Evolutionary conservation across 2,888 invertebrate species (phyloP).

Genomic region (Drosophila algonquin): DNA sequence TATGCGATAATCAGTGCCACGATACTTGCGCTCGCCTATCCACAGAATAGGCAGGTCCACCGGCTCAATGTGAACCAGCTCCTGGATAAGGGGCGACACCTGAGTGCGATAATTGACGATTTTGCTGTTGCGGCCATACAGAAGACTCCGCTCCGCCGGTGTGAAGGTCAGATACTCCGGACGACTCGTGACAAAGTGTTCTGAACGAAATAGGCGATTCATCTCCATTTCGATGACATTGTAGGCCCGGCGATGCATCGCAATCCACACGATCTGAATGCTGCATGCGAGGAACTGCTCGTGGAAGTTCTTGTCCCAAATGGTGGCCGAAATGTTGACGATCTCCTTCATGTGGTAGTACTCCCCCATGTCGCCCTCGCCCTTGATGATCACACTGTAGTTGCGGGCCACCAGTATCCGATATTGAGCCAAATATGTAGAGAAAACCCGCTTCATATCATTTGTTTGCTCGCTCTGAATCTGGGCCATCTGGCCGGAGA

Average conservation of each 20-base stretch:
- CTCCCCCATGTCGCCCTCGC: constrained; percentile 71
- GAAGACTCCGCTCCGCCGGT: constrained; percentile 69
- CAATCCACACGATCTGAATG: constrained; percentile 82
- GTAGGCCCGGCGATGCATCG: constrained; percentile 80
- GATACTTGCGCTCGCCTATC: constrained; percentile 82
- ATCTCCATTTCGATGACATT: constrained; percentile 81
- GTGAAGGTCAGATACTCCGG: constrained; percentile 67
- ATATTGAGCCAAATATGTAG: constrained; percentile 79
- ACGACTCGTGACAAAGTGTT: constrained; percentile 76
- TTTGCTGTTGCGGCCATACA: constrained; percentile 78
- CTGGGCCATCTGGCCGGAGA: constrained; percentile 67
- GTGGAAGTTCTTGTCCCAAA: constrained; percentile 75
- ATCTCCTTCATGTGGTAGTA: constrained; percentile 79
- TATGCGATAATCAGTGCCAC: constrained; percentile 80
- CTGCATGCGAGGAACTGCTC: constrained; percentile 80
- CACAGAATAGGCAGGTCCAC: constrained; percentile 81
- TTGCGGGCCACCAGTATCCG: constrained; percentile 82
- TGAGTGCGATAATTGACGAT: constrained; percentile 81
- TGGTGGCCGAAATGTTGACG: constrained; percentile 75
- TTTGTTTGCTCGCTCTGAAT: constrained; percentile 78
- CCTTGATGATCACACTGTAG: constrained; percentile 80
- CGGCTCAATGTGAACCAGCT: constrained; percentile 66
- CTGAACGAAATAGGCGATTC: constrained; percentile 82
- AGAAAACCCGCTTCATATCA: constrained; percentile 76
- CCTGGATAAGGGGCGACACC: constrained; percentile 81